phyloP scores from a whole-genome alignment of 1,140 invertebrate genomes.

The Scaptomyza montana region DNA sequence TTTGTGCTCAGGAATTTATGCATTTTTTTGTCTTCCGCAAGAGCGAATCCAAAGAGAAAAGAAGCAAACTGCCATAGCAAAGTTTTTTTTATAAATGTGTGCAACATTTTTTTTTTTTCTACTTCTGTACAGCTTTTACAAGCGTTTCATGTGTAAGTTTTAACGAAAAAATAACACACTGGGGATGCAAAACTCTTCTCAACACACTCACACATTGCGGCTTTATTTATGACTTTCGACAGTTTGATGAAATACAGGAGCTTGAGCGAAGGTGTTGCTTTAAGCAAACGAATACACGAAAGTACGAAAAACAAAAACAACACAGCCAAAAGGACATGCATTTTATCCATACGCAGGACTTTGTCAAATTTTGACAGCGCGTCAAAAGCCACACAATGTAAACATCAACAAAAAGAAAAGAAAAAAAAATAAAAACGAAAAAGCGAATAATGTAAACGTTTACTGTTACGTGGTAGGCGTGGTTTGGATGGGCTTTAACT shows the following conservation, averaged over 20 bases:
- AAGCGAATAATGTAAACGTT: slow-evolving; percentile 19
- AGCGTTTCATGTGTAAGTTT: slow-evolving; percentile 38
- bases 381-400: slow-evolving; percentile 29
- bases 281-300: slow-evolving; percentile 1
- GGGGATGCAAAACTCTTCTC: slow-evolving; percentile 21
- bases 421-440: background rate
- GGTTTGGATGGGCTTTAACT: slow-evolving; percentile 12
- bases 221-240: slow-evolving; percentile 60
- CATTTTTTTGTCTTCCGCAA: background rate
- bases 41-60: background rate
- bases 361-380: slow-evolving; percentile 58
- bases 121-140: slow-evolving; percentile 5
- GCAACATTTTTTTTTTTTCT: slow-evolving; percentile 4
- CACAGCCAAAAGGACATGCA: slow-evolving; percentile 28
- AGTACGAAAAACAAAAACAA: background rate
- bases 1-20: background rate
- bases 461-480: slow-evolving; percentile 10
- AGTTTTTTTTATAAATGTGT: background rate
- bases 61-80: background rate
- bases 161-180: slow-evolving; percentile 52
- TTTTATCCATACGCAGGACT: slow-evolving; percentile 33
- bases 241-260: slow-evolving; percentile 38
- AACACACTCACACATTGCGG: slow-evolving; percentile 7
- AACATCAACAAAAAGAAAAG: background rate
- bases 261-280: slow-evolving; percentile 29